phyloP scores from a whole-genome alignment of 2,113 vertebrate species.

The Sclerurus mexicanus region DNA sequence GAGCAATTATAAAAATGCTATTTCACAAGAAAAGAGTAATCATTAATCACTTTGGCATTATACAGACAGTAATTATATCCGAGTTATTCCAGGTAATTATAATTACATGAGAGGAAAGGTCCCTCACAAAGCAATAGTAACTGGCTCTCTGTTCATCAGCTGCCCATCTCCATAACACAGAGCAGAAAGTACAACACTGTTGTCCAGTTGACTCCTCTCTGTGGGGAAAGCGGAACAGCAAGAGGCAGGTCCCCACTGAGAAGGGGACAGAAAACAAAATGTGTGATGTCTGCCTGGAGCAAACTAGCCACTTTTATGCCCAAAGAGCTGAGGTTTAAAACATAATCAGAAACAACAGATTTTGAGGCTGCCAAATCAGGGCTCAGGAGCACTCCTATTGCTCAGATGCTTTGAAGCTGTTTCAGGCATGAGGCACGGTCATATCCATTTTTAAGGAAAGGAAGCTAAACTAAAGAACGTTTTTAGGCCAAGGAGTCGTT shows the following conservation, averaged over 20 bases:
- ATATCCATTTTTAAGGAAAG: neutral
- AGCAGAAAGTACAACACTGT: neutral
- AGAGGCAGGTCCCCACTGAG: neutral
- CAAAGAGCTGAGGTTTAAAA: neutral
- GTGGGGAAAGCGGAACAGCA: neutral
- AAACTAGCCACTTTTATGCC: neutral
- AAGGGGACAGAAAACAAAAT: neutral
- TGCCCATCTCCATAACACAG: neutral
- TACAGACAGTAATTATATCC: neutral
- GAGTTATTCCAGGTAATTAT: neutral
- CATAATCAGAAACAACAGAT: neutral
- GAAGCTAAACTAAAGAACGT: neutral
- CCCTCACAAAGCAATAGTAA: neutral
- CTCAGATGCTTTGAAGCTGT: neutral
- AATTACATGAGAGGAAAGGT: neutral
- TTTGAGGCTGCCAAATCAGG: neutral
- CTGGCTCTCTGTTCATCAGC: neutral
- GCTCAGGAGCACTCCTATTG: neutral
- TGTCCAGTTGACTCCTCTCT: neutral
- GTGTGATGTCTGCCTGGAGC: neutral
- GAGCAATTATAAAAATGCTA: neutral
- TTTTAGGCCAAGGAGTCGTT: neutral
- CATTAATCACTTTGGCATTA: neutral
- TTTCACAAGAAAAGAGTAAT: neutral
- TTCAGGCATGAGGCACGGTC: neutral